Evolutionary conservation across 2,113 vertebrate species (phyloP).

Genomic region (Lontra canadensis): DNA sequence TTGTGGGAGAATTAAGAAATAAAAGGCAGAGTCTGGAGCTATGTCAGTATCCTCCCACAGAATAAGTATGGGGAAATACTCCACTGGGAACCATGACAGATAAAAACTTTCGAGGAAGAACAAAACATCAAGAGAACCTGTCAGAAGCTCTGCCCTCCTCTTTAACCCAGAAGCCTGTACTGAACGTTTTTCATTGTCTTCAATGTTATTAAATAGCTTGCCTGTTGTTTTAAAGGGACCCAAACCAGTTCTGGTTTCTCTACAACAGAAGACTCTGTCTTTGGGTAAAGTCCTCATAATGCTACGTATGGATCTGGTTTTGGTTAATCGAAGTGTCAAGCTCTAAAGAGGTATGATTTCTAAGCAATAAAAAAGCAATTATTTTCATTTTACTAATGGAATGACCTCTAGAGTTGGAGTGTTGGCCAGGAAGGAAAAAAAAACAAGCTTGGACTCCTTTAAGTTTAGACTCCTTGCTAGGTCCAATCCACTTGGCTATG

Average conservation of each 20-base stretch:
- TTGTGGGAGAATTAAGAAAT: neutral
- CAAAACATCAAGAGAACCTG: neutral
- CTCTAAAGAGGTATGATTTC: neutral
- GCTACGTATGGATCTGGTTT: neutral
- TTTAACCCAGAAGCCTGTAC: neutral
- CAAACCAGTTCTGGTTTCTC: neutral
- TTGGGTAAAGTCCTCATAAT: neutral
- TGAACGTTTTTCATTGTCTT: neutral
- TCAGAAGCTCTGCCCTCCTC: neutral
- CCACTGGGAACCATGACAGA: neutral
- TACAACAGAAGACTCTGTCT: neutral
- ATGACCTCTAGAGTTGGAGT: neutral
- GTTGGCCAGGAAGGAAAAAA: neutral
- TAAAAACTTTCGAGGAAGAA: neutral
- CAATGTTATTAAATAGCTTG: neutral
- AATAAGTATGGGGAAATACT: neutral
- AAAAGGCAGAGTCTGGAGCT: neutral
- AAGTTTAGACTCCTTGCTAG: neutral
- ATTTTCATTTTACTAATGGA: conserved; percentile 8
- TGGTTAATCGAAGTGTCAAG: neutral
- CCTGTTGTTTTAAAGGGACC: neutral
- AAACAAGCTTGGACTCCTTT: neutral
- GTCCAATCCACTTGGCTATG: neutral
- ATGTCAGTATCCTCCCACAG: neutral
- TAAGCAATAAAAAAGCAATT: neutral